Base-by-base conservation (phyloP, 2,797 vertebrate species). In the Myiotriccus ornatus region DNA sequence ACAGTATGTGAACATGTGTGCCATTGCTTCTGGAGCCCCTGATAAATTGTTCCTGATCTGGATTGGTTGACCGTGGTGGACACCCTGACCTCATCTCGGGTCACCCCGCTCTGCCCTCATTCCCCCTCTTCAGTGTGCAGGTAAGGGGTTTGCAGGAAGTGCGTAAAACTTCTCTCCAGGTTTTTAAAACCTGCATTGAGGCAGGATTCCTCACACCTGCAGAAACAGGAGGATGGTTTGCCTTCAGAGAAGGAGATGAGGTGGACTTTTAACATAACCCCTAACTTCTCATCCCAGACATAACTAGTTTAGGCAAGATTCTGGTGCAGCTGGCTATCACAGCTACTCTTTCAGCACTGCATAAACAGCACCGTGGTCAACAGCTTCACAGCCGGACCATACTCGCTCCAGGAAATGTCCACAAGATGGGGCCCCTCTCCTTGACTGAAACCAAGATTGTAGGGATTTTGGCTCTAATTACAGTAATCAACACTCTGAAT, bases 351-450 rank as follows among this genome's bases (percentile, higher is more conserved):
- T 44, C 74, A 73, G 47, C 13, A 1, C 52, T 39, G n/a, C 84
- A 14, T 46, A n/a, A 11, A 27, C 55, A 92, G 12, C 28, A 10
- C 34, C 1, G 2, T 14, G 22, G 24, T 22, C 21, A 68, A 73
- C n/a, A 84, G 50, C 46, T 78, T 47, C 46, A 7, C 55, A 78
- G 55, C 23, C 59, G 73, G 52, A 24, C 19, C n/a, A 15, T 6
- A 2, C 12, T 55, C 3, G 0, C 67, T 77, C 64, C 46, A 53
- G 68, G 35, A 94, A 86, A 73, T 6, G 50, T 46, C 94, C 94
- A 95, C 91, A 55, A 92, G 93, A 71, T 94, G 89, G 93, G 65
- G 86, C 65, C 71, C 35, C 57, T 86, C 53, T 94, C 74, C 71
- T 43, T 50, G 28, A 14, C 4, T 74, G 35, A 24, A 50, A 6